Percentiles rank a stretch among this genome's conserved stretches.
These are phyloP conservation scores for Fistularia tabacaria DNA, from an alignment of 2,797 vertebrate genomes.

Conservation along the genomic window DNA sequence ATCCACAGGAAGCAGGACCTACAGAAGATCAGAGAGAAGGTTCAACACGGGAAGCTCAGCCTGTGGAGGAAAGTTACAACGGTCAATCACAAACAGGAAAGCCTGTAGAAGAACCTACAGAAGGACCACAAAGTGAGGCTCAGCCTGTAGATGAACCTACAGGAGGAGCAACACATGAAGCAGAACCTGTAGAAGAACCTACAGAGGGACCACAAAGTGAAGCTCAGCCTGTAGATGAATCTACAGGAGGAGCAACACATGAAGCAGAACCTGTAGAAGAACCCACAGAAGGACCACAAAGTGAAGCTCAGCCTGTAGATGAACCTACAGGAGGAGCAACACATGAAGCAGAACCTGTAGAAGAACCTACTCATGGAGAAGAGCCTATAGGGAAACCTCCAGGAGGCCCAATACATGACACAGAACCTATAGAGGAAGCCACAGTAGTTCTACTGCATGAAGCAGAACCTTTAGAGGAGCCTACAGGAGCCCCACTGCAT, in stretches of 20 bases:
- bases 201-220: not conserved
- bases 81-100: no score
- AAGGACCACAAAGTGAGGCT: not conserved
- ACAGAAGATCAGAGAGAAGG: not conserved
- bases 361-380: not conserved
- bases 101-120: not conserved
- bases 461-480: no score
- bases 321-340: not conserved
- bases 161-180: not conserved
- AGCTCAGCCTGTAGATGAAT: not conserved
- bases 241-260: not conserved
- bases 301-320: not conserved
- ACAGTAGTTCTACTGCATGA: no score
- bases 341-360: slow-evolving; percentile 1
- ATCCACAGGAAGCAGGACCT: not conserved
- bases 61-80: not conserved
- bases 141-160: not conserved
- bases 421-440: no score
- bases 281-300: not conserved
- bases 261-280: not conserved
- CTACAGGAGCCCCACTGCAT: no score
- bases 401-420: no score
- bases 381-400: no score
- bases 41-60: not conserved
- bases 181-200: not conserved